Base-by-base conservation (phyloP, 2,113 vertebrate species). In the Tragulus kanchil region DNA sequence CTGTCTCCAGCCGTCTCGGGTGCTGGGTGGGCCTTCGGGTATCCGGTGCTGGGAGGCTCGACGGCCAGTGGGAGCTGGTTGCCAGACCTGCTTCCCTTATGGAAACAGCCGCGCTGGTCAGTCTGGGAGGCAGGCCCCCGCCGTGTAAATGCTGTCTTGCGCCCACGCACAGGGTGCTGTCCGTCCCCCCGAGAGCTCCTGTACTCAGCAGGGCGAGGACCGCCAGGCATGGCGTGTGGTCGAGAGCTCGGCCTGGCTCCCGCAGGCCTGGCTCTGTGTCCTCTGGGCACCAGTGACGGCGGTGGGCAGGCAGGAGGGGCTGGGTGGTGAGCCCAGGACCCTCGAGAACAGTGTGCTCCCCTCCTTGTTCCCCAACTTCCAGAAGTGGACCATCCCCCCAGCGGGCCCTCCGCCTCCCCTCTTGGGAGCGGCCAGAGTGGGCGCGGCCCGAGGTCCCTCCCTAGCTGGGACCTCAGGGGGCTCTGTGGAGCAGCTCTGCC, bases 71-170 rank as follows among this genome's bases (percentile, higher is more conserved):
- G 45, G 28, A 42, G 3, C n/a, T 36, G 54, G 56, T 17, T 13
- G 13, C 69, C 19, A 2, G 84, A 15, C n/a, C 8, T 36, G 15
- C n/a, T 50, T 58, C 10, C 12, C 59, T 65, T 31, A 3, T 1
- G 54, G 52, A 52, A 6, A 1, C 1, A 3, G 59, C 65, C 75
- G 0, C 0, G 3, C 54, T 5, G 17, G 13, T 56, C 67, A 6
- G 21, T 12, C 11, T 0, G 10, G 3, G 21, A 61, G 56, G n/a
- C 3, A 54, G 28, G 67, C 56, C 14, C 21, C 10, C 6, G 10
- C 8, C 10, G 6, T n/a, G 23, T 1, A n/a, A 48, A 31, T 5
- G 48, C 1, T 36, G 2, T n/a, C 65, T 88, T 12, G 9, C 58
- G 67, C 14, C 19, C 36, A 0, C 10, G 0, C 25, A 6, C 4